Percentiles rank a stretch among this genome's conserved stretches.
Conservation (phyloP, 2,113 vertebrate genomes). For the Sapayoa aenigma region DNA sequence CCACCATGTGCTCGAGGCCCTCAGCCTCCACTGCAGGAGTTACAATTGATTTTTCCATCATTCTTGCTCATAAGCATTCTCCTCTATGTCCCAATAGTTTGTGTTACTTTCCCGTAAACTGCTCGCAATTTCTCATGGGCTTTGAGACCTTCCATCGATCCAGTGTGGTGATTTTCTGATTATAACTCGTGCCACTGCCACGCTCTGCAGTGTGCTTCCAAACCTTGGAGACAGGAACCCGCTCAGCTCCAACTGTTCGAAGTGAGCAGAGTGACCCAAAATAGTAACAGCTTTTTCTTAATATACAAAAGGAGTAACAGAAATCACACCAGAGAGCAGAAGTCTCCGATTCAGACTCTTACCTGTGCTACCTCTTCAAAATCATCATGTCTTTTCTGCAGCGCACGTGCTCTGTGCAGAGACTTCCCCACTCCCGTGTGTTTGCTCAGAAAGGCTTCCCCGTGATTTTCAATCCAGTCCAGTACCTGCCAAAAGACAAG, state of each 20-base stretch:
- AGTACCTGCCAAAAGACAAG: constrained; percentile 80
- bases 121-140: not conserved
- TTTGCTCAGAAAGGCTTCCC: constrained; percentile 96
- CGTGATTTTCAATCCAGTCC: constrained; percentile 98
- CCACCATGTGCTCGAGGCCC: not conserved
- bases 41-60: not conserved
- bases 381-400: constrained; percentile 96
- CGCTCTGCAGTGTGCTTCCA: not conserved
- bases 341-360: not conserved
- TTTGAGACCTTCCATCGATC: not conserved
- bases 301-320: not conserved
- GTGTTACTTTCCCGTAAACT: not conserved
- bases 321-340: not conserved
- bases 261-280: not conserved
- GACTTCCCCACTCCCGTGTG: constrained; percentile 95
- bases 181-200: not conserved
- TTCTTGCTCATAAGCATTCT: not conserved
- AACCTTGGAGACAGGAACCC: not conserved
- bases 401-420: constrained; percentile 88
- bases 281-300: not conserved
- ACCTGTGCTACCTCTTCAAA: constrained; percentile 99
- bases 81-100: not conserved
- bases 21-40: not conserved
- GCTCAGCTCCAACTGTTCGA: not conserved
- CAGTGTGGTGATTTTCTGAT: not conserved